These are phyloP conservation scores for Tortricodes alternella DNA, from an alignment of 2,888 invertebrate genomes.

Conservation along the genomic window DNA sequence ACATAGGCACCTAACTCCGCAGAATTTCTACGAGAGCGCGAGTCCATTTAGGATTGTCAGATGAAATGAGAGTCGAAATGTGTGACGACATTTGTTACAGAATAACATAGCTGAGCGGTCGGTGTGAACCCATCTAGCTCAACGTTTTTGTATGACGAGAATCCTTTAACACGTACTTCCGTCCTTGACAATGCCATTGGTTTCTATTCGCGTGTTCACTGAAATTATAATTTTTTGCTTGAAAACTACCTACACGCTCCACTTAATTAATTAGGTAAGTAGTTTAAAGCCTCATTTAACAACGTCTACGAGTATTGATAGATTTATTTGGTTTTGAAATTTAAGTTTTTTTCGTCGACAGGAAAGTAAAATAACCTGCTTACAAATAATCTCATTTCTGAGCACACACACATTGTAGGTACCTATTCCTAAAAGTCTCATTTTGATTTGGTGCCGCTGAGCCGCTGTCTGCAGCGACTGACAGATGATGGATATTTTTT, in stretches of 20 bases:
- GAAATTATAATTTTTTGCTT: conserved; percentile 44
- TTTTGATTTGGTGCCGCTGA: background rate
- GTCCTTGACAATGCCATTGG: conserved; percentile 41
- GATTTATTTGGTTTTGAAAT: no score
- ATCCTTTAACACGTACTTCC: conserved; percentile 29
- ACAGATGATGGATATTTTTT: conserved; percentile 3
- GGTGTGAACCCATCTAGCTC: conserved; percentile 14
- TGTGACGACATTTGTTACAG: no score
- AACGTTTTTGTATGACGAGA: conserved; percentile 33
- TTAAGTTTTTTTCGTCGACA: no score
- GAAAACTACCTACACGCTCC: conserved; percentile 29
- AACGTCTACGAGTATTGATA: no score
- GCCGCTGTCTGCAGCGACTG: background rate
- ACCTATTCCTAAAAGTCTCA: background rate
- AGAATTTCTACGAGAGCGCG: no score
- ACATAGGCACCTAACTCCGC: no score
- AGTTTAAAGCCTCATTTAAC: background rate
- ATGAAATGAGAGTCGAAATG: no score
- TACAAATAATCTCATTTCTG: background rate
- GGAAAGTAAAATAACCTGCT: no score
- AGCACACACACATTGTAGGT: background rate
- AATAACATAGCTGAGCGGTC: background rate
- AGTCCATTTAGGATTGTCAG: no score
- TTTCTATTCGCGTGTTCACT: conserved; percentile 45
- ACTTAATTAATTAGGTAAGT: conserved; percentile 21